phyloP scores from a whole-genome alignment of 2,113 vertebrate genomes.

The Sturnira hondurensis region DNA sequence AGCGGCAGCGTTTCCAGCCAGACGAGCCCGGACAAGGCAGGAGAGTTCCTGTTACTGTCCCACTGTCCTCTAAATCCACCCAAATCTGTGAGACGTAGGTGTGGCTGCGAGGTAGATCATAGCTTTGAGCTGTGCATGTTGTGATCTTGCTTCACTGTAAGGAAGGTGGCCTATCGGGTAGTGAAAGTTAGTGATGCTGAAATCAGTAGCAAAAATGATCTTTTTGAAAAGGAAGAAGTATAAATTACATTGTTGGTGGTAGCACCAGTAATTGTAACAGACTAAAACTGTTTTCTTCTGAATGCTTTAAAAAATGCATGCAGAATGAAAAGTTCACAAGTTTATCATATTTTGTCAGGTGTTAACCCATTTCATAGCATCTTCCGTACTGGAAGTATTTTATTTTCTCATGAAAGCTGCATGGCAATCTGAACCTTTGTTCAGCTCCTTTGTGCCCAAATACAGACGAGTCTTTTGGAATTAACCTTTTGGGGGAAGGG shows the following conservation, averaged over 20 bases:
- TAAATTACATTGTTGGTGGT: conserved; percentile 66
- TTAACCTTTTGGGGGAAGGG: conserved; percentile 57
- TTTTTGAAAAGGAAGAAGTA: conserved; percentile 52
- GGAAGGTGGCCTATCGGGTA: conserved; percentile 60
- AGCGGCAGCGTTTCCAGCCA: conserved; percentile 75
- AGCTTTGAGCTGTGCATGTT: conserved; percentile 65
- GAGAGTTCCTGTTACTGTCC: conserved; percentile 74
- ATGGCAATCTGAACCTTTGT: conserved; percentile 46
- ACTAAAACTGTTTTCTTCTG: conserved; percentile 52
- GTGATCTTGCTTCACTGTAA: conserved; percentile 50
- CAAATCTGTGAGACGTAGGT: conserved; percentile 57
- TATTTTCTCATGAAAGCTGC: conserved; percentile 64
- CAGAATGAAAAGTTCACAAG: conserved; percentile 70
- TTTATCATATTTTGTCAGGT: conserved; percentile 59
- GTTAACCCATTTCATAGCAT: conserved; percentile 44
- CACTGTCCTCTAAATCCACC: conserved; percentile 47
- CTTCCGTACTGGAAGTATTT: conserved; percentile 64
- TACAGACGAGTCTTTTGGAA: conserved; percentile 74
- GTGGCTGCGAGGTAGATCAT: conserved; percentile 76
- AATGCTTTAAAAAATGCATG: conserved; percentile 68
- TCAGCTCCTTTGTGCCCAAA: conserved; percentile 67
- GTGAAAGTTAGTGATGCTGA: conserved; percentile 64
- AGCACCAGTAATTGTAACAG: conserved; percentile 51
- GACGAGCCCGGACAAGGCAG: conserved; percentile 71
- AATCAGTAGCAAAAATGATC: conserved; percentile 68